phyloP scores from a whole-genome alignment of 2,888 invertebrate species.

The Drosophila mettleri region DNA sequence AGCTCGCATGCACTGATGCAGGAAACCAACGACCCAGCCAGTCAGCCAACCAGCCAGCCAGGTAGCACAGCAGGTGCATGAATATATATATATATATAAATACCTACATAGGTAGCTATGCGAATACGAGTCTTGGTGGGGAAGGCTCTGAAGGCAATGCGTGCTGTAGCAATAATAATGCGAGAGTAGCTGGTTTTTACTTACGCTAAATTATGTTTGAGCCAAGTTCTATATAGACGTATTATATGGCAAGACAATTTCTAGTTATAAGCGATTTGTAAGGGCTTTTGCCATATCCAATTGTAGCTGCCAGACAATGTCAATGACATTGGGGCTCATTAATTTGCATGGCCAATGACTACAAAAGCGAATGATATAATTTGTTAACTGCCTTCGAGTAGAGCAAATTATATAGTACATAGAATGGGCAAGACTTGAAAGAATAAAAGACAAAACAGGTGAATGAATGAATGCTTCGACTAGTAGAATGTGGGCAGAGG shows the following conservation, averaged over 20 bases:
- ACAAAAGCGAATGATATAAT: background rate
- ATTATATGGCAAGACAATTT: constrained; percentile 25
- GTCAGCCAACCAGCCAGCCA: constrained; percentile 22
- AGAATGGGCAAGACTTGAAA: background rate
- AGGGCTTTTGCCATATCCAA: constrained; percentile 35
- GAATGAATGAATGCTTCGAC: background rate
- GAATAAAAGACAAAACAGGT: background rate
- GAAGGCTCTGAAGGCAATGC: constrained; percentile 37
- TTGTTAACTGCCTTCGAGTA: background rate
- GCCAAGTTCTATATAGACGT: constrained; percentile 28
- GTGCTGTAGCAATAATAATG: constrained; percentile 29
- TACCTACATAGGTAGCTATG: background rate
- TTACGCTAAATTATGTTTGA: constrained; percentile 63
- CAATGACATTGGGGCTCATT: constrained; percentile 37
- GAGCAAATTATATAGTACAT: background rate
- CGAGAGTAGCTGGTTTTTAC: constrained; percentile 59
- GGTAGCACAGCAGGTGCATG: constrained; percentile 52
- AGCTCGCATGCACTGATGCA: constrained; percentile 73
- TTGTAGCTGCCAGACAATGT: constrained; percentile 31
- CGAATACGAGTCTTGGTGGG: constrained; percentile 12
- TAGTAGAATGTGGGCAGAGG: background rate
- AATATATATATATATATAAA: constrained; percentile 6
- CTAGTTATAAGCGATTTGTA: constrained; percentile 34
- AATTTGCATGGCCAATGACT: constrained; percentile 33
- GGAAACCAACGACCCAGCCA: constrained; percentile 58